Evolutionary conservation across 2,113 vertebrate species (phyloP).

Genomic region (Chrysochloris asiatica): DNA sequence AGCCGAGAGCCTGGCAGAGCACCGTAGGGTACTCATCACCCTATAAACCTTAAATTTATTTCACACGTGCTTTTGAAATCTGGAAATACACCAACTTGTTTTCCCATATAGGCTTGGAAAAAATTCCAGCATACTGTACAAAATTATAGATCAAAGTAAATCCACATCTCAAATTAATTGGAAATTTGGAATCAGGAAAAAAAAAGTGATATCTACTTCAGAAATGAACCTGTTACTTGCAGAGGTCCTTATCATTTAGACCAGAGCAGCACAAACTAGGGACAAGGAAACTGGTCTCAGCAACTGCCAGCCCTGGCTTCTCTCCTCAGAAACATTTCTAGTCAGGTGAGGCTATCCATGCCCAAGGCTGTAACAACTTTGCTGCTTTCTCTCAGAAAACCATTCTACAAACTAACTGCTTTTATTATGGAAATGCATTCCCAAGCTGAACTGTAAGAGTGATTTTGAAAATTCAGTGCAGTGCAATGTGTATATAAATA

Average conservation of each 20-base stretch:
- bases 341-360: not conserved
- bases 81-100: slow-evolving; percentile 50
- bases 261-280: not conserved
- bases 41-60: slow-evolving; percentile 55
- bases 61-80: slow-evolving; percentile 62
- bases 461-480: slow-evolving; percentile 53
- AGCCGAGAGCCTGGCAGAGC: slow-evolving; percentile 17
- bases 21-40: not conserved
- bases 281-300: not conserved
- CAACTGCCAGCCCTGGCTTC: not conserved
- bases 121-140: slow-evolving; percentile 39
- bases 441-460: slow-evolving; percentile 27
- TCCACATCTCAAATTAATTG: slow-evolving; percentile 34
- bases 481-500: slow-evolving; percentile 45
- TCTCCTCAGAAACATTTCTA: not conserved
- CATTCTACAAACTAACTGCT: slow-evolving; percentile 55
- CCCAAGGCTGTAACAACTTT: slow-evolving; percentile 21
- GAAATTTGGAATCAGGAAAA: slow-evolving; percentile 18
- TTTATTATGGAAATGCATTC: slow-evolving; percentile 65
- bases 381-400: slow-evolving; percentile 20
- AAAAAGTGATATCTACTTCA: not conserved
- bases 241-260: slow-evolving; percentile 32
- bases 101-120: slow-evolving; percentile 45
- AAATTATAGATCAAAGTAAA: slow-evolving; percentile 36
- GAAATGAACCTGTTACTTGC: not conserved